Evolutionary conservation across 2,888 invertebrate species (phyloP).

Genomic region (Gastrophysa polygoni): DNA sequence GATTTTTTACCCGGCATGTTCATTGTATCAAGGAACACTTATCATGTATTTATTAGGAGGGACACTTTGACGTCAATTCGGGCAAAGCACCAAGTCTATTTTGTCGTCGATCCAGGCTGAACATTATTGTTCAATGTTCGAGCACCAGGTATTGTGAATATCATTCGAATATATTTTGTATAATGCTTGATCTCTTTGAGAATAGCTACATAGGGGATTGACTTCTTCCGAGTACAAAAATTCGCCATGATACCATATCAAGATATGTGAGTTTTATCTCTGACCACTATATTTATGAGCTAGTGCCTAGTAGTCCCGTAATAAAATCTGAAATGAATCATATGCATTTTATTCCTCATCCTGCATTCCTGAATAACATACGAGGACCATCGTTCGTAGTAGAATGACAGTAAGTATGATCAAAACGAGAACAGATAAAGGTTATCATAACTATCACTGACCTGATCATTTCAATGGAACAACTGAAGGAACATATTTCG

Average conservation of each 20-base stretch:
- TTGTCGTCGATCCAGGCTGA: not conserved
- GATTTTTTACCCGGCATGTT: constrained; percentile 23
- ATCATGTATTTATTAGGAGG: not conserved
- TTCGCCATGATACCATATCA: no score
- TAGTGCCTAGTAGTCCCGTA: constrained; percentile 47
- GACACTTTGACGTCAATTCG: constrained; percentile 5
- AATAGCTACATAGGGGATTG: no score
- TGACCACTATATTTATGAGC: constrained; percentile 34
- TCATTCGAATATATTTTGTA: no score
- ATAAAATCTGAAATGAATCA: constrained; percentile 17
- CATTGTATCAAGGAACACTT: constrained; percentile 29
- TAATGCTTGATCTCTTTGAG: constrained; percentile 19
- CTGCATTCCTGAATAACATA: no score
- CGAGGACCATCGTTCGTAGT: no score
- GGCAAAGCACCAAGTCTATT: constrained; percentile 10
- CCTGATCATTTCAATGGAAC: no score
- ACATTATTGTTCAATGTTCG: not conserved
- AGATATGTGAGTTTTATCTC: no score
- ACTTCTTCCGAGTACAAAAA: no score
- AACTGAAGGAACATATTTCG: no score
- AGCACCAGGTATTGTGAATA: not conserved
- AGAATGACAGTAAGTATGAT: no score
- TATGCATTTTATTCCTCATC: constrained; percentile 7
- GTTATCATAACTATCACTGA: no score
- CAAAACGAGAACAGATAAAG: no score